Evolutionary conservation across 2,797 vertebrate genomes (phyloP).

Genomic region (Myripristis jacobus): DNA sequence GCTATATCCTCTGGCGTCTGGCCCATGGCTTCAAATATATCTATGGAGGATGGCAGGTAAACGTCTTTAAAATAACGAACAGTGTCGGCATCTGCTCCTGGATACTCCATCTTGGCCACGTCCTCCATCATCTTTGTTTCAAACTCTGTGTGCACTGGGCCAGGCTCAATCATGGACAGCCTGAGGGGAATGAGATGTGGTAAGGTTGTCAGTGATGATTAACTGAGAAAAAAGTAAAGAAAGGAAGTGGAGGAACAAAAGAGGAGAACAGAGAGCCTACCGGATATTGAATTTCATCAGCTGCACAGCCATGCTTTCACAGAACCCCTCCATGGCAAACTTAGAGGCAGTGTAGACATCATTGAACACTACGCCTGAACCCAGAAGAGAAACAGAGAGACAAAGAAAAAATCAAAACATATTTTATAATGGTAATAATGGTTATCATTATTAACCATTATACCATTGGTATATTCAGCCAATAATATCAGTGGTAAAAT

Average conservation of each 20-base stretch:
- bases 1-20: conserved; percentile 90
- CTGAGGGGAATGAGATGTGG: conserved; percentile 69
- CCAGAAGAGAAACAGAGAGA: conserved; percentile 28
- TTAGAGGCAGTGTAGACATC: conserved; percentile 95
- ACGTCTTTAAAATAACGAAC: conserved; percentile 89
- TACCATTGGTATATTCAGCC: no score
- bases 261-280: conserved; percentile 76
- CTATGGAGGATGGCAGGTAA: conserved; percentile 89
- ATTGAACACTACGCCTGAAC: conserved; percentile 91
- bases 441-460: no score
- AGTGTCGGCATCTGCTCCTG: conserved; percentile 86
- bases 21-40: conserved; percentile 91
- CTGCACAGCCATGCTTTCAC: conserved; percentile 94
- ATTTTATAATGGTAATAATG: no score
- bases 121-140: conserved; percentile 93
- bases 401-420: conserved; percentile 1
- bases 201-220: conserved; percentile 5
- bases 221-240: conserved; percentile 11
- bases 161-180: conserved; percentile 93
- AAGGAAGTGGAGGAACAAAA: conserved; percentile 27
- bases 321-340: conserved; percentile 96
- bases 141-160: conserved; percentile 92
- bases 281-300: conserved; percentile 92
- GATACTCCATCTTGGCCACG: conserved; percentile 86
- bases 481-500: no score